A percentile compares a stretch with the other conserved stretches of the same genome.
Conservation (phyloP, 2,797 vertebrate genomes). For the Streptopelia turtur region DNA sequence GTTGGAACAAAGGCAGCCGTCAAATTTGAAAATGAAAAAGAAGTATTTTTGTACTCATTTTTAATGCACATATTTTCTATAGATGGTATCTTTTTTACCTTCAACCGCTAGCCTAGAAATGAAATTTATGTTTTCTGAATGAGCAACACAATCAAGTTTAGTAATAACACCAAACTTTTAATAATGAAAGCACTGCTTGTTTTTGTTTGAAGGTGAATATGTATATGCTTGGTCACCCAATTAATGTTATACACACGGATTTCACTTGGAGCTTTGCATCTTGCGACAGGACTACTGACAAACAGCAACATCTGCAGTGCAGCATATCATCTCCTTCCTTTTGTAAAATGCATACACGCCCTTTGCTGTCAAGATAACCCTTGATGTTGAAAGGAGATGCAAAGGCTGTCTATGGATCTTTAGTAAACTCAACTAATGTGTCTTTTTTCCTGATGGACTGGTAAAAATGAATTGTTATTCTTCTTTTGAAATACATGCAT, state of each 20-base stretch:
- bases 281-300: background rate
- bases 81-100: background rate
- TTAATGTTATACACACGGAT: background rate
- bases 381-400: constrained; percentile 9
- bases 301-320: background rate
- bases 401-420: background rate
- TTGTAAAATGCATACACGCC: background rate
- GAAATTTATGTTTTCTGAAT: background rate
- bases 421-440: constrained; percentile 38
- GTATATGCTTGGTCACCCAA: background rate
- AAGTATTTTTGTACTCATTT: background rate
- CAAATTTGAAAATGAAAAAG: background rate
- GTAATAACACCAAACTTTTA: background rate
- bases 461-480: constrained; percentile 54
- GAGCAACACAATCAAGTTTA: background rate
- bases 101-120: background rate
- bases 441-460: constrained; percentile 13
- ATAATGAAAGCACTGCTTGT: background rate
- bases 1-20: background rate
- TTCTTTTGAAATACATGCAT: constrained; percentile 57
- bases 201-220: background rate
- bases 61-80: background rate
- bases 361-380: background rate
- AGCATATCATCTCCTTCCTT: background rate
- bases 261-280: background rate